Conservation (phyloP, 2,888 invertebrate species). For the Anticlea derivata region DNA sequence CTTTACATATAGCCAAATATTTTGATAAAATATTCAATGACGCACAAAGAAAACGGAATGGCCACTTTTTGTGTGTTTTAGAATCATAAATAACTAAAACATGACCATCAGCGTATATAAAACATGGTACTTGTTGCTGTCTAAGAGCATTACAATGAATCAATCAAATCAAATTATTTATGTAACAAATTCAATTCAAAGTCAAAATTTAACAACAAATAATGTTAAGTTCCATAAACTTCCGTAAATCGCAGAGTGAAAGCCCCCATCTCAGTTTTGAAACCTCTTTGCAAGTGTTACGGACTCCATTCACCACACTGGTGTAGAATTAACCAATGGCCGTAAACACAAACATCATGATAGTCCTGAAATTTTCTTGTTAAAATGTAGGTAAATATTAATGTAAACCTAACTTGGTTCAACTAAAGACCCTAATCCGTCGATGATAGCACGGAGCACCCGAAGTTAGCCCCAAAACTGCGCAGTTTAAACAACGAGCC, state of each 20-base stretch:
- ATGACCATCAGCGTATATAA: background rate
- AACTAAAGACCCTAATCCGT: constrained; percentile 14
- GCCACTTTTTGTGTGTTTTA: constrained; percentile 4
- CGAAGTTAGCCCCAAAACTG: constrained; percentile 22
- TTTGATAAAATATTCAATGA: constrained; percentile 28
- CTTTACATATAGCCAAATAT: constrained; percentile 18
- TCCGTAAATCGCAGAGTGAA: too few relatives aligned
- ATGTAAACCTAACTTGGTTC: constrained; percentile 3
- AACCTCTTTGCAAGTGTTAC: too few relatives aligned
- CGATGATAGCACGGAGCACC: constrained; percentile 18
- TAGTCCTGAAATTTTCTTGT: too few relatives aligned
- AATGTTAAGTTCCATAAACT: too few relatives aligned
- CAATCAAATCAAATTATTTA: too few relatives aligned
- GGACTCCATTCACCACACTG: too few relatives aligned
- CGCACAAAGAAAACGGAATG: constrained; percentile 11
- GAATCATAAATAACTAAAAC: constrained; percentile 2
- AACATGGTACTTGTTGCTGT: background rate
- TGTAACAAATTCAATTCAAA: too few relatives aligned
- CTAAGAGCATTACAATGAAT: background rate
- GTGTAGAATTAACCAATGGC: too few relatives aligned
- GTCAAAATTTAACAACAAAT: too few relatives aligned
- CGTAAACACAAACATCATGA: too few relatives aligned
- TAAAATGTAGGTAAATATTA: too few relatives aligned
- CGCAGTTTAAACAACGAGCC: constrained; percentile 28
- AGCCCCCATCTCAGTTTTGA: too few relatives aligned